Base-by-base conservation (phyloP, 1,140 invertebrate species). In the Drosophila dunni region DNA sequence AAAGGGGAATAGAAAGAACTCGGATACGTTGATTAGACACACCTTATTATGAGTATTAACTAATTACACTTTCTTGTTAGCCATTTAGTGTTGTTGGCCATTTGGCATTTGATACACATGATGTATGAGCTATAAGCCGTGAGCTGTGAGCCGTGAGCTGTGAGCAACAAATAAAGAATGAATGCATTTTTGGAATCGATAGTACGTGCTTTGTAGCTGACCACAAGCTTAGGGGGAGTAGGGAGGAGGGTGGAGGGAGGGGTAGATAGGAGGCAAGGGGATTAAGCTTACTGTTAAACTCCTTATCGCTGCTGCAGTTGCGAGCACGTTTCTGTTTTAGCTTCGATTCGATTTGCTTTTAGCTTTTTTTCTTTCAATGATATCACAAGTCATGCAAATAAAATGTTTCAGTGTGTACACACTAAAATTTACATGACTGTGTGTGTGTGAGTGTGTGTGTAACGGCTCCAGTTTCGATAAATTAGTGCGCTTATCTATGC, bases 1-100 rank as follows among this genome's bases (percentile, higher is more conserved):
- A 42, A 40, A 7, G 8, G 8, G 15, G 51, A 36, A 54, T 4
- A 9, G 53, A 10, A 42, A 10, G n/a, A 15, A 48, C 40, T 58
- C 17, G 24, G 58, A 50, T 24, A 29, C 15, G 36, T 46, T n/a
- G 36, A 20, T 48, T 40, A 34, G 74, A 78, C 81, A 85, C 81
- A 85, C 81, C 81, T 81, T 81, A 58, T 75, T 74, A 68, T 62
- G 75, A 57, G 67, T 88, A 80, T 88, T 89, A 81, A 88, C 84
- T 89, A 88, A 88, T 88, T 88, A 88, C 84, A 84, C 89, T 88
- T 88, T 68, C 84, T 42, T 89, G 83, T 89, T 77, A 56, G 57
- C 57, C 50, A 65, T 72, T 85, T 67, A 29, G 24, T 68, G 84
- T 42, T 89, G 83, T 89, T 77, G 56, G 50, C 57, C 50, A 65